Base-by-base conservation (phyloP, 2,113 vertebrate genomes). In the Acrocephalus arundinaceus region DNA sequence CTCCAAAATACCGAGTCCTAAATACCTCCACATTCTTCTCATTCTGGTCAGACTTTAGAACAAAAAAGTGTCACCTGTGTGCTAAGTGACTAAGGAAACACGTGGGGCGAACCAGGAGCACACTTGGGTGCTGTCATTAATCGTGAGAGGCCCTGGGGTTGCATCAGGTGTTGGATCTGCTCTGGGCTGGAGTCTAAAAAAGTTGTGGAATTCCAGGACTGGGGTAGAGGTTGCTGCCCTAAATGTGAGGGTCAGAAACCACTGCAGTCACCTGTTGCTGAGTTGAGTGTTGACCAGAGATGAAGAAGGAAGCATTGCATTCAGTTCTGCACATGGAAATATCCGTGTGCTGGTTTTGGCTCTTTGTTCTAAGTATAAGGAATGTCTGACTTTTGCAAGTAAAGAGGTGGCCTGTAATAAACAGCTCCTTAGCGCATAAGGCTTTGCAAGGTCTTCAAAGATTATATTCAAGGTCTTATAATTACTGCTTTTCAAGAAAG, bases 71-170 rank as follows among this genome's bases (percentile, higher is more conserved):
- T 55, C 45, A 9, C 2, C 22, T 72, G 52, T 10, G 33, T 45
- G 33, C 19, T 20, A 7, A 43, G 19, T 21, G 48, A 18, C 21
- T n/a, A 4, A 33, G 46, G 74, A 45, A 74, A 54, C 25, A 10
- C 1, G 0, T 0, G 25, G 16, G 24, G 28, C 35, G 30, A 58
- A 15, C 23, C 33, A 17, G 0, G 7, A 75, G 37, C 31, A 25
- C 45, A 35, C 52, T 71, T 57, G 4, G 25, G 35, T 41, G 61
- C 28, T 45, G 19, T 24, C 20, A 1, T 24, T 59, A 39, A 37
- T 13, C 77, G 9, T 15, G 75, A 54, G 45, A 20, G 23, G 35
- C 33, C 55, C 46, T 24, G 22, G 39, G 14, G 11, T 5, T 27
- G n/a, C 2, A 0, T n/a, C 43, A 28, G 55, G 24, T 11, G n/a